These are phyloP conservation scores for Chaenocephalus aceratus DNA, from an alignment of 2,113 vertebrate species.

Conservation along the genomic window DNA sequence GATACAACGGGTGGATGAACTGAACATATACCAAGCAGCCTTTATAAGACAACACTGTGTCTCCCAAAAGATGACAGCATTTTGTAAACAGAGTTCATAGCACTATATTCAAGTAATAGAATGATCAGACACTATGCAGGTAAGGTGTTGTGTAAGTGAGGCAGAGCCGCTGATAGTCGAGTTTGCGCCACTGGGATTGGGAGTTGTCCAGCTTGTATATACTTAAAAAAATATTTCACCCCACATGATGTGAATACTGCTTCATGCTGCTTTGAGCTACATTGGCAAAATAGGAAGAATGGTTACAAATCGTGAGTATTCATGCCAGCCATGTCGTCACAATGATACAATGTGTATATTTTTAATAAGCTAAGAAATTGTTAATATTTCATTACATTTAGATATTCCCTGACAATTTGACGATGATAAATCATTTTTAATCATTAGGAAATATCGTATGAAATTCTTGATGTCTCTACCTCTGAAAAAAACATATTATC, in stretches of 20 bases:
- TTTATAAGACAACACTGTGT: slow-evolving; percentile 84
- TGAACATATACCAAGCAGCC: slow-evolving; percentile 92
- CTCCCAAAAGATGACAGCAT: slow-evolving; percentile 90
- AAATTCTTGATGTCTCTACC: background rate
- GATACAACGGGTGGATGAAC: slow-evolving; percentile 88
- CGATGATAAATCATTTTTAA: no score
- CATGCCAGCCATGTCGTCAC: background rate
- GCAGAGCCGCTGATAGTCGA: slow-evolving; percentile 65
- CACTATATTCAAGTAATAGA: slow-evolving; percentile 98
- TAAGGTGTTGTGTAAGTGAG: slow-evolving; percentile 83
- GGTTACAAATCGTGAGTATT: background rate
- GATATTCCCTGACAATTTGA: background rate
- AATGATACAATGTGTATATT: background rate
- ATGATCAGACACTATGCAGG: slow-evolving; percentile 92
- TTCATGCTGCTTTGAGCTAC: background rate
- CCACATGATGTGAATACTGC: background rate
- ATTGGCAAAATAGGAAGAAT: background rate
- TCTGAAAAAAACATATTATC: background rate
- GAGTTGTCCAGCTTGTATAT: background rate
- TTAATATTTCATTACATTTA: background rate
- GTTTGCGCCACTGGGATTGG: background rate
- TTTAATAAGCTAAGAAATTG: background rate
- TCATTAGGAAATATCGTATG: no score
- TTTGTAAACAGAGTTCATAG: slow-evolving; percentile 98
- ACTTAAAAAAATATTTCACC: background rate